Percentiles rank a stretch among this genome's conserved stretches.
phyloP scores from a whole-genome alignment of 2,888 invertebrate species.

The Drosophila neonasuta region DNA sequence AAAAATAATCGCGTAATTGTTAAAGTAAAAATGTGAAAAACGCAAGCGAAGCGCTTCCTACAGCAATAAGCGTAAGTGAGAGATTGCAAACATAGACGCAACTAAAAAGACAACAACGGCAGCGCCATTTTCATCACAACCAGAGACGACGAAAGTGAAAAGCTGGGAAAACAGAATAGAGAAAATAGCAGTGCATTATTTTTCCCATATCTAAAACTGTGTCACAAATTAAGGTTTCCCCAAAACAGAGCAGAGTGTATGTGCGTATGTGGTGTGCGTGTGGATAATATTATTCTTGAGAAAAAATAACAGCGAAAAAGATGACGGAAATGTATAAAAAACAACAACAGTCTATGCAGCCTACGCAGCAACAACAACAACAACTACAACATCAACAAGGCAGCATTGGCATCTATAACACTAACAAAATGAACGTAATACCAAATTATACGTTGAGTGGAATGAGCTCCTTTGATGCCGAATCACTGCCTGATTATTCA shows the following conservation, averaged over 20 bases:
- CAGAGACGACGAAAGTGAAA: slow-evolving; percentile 51
- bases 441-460: slow-evolving; percentile 82
- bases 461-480: slow-evolving; percentile 83
- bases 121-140: slow-evolving; percentile 59
- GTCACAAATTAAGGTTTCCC: slow-evolving; percentile 53
- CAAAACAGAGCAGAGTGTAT: slow-evolving; percentile 29
- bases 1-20: slow-evolving; percentile 26
- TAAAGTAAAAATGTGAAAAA: slow-evolving; percentile 53
- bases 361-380: slow-evolving; percentile 18
- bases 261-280: slow-evolving; percentile 23
- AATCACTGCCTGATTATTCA: slow-evolving; percentile 84
- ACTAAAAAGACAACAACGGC: slow-evolving; percentile 32
- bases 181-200: slow-evolving; percentile 61
- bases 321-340: slow-evolving; percentile 50
- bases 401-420: slow-evolving; percentile 61
- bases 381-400: slow-evolving; percentile 45
- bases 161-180: slow-evolving; percentile 68
- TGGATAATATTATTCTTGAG: slow-evolving; percentile 33
- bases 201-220: slow-evolving; percentile 40
- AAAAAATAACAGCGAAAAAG: slow-evolving; percentile 27
- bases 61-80: slow-evolving; percentile 61
- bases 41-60: slow-evolving; percentile 31
- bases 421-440: slow-evolving; percentile 67
- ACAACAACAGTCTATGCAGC: slow-evolving; percentile 58
- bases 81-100: slow-evolving; percentile 12